A percentile compares a stretch with the other conserved stretches of the same genome.
phyloP scores from a whole-genome alignment of 2,797 vertebrate genomes.

The Philypnodon macrostomus region DNA sequence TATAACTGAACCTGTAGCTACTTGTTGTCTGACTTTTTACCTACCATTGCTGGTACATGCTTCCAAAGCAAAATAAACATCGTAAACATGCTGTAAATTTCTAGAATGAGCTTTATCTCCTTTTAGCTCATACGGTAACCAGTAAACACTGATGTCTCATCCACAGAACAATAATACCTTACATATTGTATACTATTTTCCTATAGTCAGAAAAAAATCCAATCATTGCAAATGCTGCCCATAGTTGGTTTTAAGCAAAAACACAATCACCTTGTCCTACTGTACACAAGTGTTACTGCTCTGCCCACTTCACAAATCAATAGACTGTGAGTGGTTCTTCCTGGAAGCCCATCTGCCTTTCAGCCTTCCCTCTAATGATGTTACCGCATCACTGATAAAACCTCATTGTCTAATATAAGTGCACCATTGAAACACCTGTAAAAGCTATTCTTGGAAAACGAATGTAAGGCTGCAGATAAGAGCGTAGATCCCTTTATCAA shows the following conservation, averaged over 20 bases:
- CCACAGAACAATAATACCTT: no score
- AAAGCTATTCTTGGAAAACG: slow-evolving; percentile 29
- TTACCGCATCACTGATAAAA: slow-evolving; percentile 38
- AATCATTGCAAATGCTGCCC: no score
- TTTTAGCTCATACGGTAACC: no score
- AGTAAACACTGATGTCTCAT: no score
- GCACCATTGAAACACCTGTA: slow-evolving; percentile 13
- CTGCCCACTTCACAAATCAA: slow-evolving; percentile 46
- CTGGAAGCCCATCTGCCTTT: slow-evolving; percentile 34
- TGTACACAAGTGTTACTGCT: slow-evolving; percentile 19
- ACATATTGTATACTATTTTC: no score
- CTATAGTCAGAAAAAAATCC: no score
- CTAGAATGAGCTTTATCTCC: no score
- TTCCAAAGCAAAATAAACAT: no score
- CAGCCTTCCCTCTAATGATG: slow-evolving; percentile 39
- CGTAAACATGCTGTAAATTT: no score
- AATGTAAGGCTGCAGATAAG: neutral
- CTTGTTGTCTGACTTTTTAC: no score
- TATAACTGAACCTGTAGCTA: no score
- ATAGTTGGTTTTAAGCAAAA: neutral
- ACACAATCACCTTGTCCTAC: slow-evolving; percentile 13
- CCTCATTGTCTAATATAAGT: slow-evolving; percentile 29
- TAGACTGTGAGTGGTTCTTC: slow-evolving; percentile 39
- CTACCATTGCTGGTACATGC: no score
- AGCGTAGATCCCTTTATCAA: slow-evolving; percentile 11